Evolutionary conservation across 1,140 invertebrate species (phyloP), one percentile per base, ranked within the genome.

Genomic region (Vanessa tameamea): DNA sequence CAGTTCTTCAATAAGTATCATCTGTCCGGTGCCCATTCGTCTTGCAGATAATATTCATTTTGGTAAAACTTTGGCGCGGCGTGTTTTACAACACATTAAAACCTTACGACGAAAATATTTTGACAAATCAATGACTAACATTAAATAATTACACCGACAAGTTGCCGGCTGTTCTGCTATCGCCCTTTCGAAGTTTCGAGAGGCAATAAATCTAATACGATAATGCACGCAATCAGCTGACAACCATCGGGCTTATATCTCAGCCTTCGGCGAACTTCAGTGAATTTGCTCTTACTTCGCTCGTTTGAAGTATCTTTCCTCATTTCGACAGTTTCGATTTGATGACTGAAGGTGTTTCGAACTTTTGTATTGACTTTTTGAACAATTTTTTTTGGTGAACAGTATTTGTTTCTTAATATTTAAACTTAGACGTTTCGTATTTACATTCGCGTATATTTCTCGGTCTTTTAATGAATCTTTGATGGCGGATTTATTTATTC

Each of bases 201-300:
- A 23, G 68, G 68, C 43, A 70, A 70, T 70, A 70, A 70, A 70
- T 70, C 48, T 70, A 50, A 70, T 63, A 59, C 57, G 68, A 59
- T 70, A 47, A 70, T 63, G 63, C 53, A 69, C 57, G 20, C 15
- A 63, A 70, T 70, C 57, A n/a, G 23, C 57, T 61, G 57, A 61
- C 57, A 61, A 61, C 31, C 53, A 23, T 16, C 53, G 53, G 53
- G 53, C 57, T 37, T 61, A 61, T 61, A 61, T 57, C 57, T 31
- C 57, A 61, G 57, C 57, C 57, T 61, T 61, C 57, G 16, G 53
- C 53, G 57, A 61, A 61, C 14, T 61, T 61, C 57, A 37, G 26
- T 61, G 14, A 61, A 31, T 61, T 61, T 31, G 57, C 31, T 61
- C 23, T 16, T 61, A 61, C 57, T 26, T 59, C 12, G 23, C 55